These are phyloP conservation scores for Pterocles orientalis DNA, from an alignment of 2,113 vertebrate species.

Conservation along the genomic window DNA sequence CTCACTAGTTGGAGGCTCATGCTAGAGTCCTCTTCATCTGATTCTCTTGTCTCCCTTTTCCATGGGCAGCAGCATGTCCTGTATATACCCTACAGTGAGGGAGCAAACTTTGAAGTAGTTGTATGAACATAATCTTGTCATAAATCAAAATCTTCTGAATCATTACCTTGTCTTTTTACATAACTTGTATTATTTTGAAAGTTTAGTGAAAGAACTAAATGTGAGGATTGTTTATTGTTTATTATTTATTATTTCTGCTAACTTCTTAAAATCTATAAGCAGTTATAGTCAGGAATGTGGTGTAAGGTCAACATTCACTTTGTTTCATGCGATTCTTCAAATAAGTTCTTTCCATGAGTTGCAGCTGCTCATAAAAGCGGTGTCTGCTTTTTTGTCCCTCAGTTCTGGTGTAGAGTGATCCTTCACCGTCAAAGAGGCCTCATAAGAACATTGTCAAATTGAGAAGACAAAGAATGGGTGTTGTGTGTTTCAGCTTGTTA, in stretches of 20 bases:
- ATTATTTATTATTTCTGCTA: not conserved
- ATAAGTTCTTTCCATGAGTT: not conserved
- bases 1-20: not conserved
- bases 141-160: not conserved
- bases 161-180: not conserved
- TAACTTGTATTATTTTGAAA: not conserved
- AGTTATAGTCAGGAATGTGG: not conserved
- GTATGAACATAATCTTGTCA: not conserved
- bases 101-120: not conserved
- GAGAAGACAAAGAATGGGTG: not conserved
- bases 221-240: not conserved
- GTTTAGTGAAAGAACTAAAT: not conserved
- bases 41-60: not conserved
- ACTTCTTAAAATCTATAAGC: not conserved
- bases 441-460: not conserved
- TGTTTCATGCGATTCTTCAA: not conserved
- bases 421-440: not conserved
- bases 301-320: not conserved
- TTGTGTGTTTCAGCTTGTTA: not conserved
- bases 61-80: not conserved
- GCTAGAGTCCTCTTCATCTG: not conserved
- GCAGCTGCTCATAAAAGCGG: not conserved
- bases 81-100: not conserved
- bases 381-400: not conserved
- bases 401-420: not conserved